These are phyloP conservation scores for Machaerirhynchus nigripectus DNA, from an alignment of 2,113 vertebrate species.

Conservation along the genomic window DNA sequence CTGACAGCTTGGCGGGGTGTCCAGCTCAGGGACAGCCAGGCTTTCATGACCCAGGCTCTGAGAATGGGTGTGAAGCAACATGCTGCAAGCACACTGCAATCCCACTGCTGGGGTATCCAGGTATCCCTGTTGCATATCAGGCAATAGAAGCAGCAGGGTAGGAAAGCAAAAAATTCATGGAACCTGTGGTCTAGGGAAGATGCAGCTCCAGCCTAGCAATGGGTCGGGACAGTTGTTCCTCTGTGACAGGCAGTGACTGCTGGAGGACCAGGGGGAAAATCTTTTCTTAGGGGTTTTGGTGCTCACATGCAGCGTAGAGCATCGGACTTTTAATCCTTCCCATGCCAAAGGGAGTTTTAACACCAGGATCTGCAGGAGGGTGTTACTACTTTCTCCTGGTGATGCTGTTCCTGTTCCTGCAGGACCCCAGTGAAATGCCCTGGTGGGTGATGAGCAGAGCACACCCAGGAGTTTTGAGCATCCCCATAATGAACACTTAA, in stretches of 20 bases:
- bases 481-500: background rate
- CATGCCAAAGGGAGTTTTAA: background rate
- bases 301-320: background rate
- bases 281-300: background rate
- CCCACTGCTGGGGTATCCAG: background rate
- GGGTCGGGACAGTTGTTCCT: background rate
- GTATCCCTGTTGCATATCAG: background rate
- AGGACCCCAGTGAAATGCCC: background rate
- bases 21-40: background rate
- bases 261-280: background rate
- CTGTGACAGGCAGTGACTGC: background rate
- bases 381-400: accelerated
- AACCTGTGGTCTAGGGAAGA: background rate
- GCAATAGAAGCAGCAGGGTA: background rate
- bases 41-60: background rate
- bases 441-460: background rate
- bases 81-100: background rate
- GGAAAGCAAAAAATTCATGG: background rate
- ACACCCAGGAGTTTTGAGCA: background rate
- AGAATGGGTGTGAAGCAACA: background rate
- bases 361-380: background rate
- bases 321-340: background rate
- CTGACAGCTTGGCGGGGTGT: background rate
- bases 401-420: background rate
- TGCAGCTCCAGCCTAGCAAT: background rate